Evolutionary conservation across 2,113 vertebrate genomes (phyloP).

Genomic region (Nesogale talazaci): DNA sequence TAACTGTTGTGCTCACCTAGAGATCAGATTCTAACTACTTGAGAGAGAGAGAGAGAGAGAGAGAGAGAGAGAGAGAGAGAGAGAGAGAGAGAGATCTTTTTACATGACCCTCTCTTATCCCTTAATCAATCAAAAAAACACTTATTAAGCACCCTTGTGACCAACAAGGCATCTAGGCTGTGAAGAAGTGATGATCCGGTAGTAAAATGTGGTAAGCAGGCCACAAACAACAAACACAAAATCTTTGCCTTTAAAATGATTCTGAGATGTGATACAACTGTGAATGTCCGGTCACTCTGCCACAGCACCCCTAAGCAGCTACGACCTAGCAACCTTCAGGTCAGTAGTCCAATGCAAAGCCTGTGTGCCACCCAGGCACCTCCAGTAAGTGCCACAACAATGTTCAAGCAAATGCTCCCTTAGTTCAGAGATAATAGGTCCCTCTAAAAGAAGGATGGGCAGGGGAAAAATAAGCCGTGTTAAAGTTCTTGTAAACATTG

Average conservation of each 20-base stretch:
- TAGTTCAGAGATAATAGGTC: neutral
- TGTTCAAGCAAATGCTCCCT: neutral
- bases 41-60: neutral
- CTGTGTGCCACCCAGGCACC: neutral
- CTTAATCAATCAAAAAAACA: no score
- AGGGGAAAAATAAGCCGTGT: neutral
- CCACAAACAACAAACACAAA: neutral
- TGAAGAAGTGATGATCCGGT: no score
- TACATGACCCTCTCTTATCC: neutral
- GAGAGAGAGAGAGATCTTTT: neutral
- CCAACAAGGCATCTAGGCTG: no score
- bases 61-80: neutral
- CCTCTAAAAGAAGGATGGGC: neutral
- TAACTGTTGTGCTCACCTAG: neutral
- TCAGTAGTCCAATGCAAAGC: neutral
- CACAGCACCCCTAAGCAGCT: neutral
- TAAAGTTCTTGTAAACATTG: neutral
- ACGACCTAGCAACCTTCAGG: neutral
- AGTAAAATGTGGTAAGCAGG: neutral
- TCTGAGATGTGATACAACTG: neutral
- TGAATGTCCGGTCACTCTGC: neutral
- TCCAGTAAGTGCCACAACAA: neutral
- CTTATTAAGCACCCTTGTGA: no score
- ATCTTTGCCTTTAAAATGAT: neutral
- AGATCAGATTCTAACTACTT: no score